Evolutionary conservation across 1,140 invertebrate species (phyloP).

Genomic region (Frieseomelitta varia): DNA sequence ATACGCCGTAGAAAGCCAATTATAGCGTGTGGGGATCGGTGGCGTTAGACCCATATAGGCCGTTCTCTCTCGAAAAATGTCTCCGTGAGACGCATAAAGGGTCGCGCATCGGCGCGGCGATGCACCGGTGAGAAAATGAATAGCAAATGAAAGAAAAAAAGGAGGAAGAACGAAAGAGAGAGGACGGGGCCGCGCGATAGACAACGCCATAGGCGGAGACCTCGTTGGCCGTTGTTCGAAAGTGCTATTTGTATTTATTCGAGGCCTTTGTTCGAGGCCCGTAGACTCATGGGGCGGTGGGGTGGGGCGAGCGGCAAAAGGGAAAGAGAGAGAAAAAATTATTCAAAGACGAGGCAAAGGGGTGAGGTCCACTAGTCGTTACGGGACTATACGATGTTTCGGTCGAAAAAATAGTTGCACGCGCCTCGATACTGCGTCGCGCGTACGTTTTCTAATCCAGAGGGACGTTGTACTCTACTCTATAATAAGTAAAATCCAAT

Average conservation of each 20-base stretch:
- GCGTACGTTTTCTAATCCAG: background rate
- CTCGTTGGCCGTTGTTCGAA: slow-evolving; percentile 75
- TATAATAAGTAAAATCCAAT: background rate
- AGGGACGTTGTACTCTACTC: background rate
- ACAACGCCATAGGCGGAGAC: slow-evolving; percentile 74
- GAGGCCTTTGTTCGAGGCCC: slow-evolving; percentile 69
- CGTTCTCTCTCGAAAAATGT: slow-evolving; percentile 23
- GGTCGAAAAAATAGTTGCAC: slow-evolving; percentile 56
- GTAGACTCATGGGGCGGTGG: slow-evolving; percentile 45
- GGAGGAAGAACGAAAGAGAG: slow-evolving; percentile 14
- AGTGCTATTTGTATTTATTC: slow-evolving; percentile 80
- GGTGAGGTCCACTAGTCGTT: slow-evolving; percentile 69
- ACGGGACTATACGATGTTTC: slow-evolving; percentile 57
- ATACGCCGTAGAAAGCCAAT: slow-evolving; percentile 78
- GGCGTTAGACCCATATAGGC: slow-evolving; percentile 22
- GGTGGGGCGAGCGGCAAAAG: slow-evolving; percentile 50
- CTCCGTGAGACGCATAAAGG: slow-evolving; percentile 34
- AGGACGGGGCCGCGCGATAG: slow-evolving; percentile 51
- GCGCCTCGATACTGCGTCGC: background rate
- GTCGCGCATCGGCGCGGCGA: slow-evolving; percentile 29
- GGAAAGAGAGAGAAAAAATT: slow-evolving; percentile 47
- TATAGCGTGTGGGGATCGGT: slow-evolving; percentile 73
- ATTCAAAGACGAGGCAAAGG: slow-evolving; percentile 63
- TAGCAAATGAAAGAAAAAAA: slow-evolving; percentile 39
- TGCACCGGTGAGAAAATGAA: slow-evolving; percentile 48